phyloP scores from a whole-genome alignment of 2,113 vertebrate genomes.

The Sinosuthora webbiana region DNA sequence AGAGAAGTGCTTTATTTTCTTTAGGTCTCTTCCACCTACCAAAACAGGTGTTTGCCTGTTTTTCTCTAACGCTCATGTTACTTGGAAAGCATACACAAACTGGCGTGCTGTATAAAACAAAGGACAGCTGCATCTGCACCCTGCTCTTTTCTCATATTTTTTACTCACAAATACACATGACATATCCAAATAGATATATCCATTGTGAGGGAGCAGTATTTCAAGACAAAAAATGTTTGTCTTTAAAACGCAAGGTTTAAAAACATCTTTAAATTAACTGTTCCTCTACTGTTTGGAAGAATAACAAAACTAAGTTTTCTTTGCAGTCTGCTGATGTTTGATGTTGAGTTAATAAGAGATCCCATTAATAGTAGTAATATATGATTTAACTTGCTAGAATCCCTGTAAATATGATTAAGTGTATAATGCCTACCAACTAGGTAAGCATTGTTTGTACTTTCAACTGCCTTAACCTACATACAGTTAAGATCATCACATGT shows the following conservation, averaged over 20 bases:
- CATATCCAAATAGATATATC: not conserved
- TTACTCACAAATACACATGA: not conserved
- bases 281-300: not conserved
- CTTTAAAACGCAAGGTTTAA: not conserved
- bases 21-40: not conserved
- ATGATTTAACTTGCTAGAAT: not conserved
- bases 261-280: not conserved
- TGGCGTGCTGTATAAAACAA: not conserved
- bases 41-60: slow-evolving; percentile 12
- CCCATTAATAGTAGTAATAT: not conserved
- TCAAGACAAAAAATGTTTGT: not conserved
- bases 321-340: not conserved
- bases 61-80: not conserved
- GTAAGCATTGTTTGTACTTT: not conserved
- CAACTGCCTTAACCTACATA: not conserved
- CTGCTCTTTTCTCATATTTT: not conserved
- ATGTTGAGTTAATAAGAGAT: not conserved
- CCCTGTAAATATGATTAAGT: not conserved
- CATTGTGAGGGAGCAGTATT: not conserved
- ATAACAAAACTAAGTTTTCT: slow-evolving; percentile 1
- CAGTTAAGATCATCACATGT: not conserved
- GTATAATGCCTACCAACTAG: not conserved
- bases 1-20: not conserved
- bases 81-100: not conserved
- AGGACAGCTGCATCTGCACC: not conserved